Conservation (phyloP, 2,888 invertebrate species). For the Drosophila algonquin region DNA sequence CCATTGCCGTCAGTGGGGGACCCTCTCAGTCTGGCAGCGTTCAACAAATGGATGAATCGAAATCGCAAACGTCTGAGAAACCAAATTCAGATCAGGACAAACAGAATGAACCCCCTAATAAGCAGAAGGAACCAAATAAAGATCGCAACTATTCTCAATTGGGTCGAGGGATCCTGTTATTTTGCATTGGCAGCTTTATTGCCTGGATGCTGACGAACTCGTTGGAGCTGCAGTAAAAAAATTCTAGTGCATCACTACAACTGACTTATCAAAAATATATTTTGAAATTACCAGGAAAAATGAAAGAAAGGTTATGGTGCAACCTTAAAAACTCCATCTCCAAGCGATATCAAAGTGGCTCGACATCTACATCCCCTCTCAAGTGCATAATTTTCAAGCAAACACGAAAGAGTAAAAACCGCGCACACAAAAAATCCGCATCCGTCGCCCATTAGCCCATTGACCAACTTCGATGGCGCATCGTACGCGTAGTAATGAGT, state of each 20-base stretch:
- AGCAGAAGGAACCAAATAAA: neutral
- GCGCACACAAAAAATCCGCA: constrained; percentile 36
- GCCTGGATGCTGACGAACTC: neutral
- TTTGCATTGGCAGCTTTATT: neutral
- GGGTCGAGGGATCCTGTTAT: neutral
- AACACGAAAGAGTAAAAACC: neutral
- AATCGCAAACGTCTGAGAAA: neutral
- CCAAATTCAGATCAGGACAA: neutral
- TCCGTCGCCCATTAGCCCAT: constrained; percentile 72
- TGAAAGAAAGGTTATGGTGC: no score
- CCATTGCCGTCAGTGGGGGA: neutral
- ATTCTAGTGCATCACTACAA: neutral
- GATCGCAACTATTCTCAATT: neutral
- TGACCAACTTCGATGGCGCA: constrained; percentile 66
- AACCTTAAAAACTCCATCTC: no score
- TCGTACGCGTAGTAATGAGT: constrained; percentile 63
- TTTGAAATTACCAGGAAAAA: no score
- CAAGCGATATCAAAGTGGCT: neutral
- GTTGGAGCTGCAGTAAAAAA: neutral
- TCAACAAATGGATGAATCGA: neutral
- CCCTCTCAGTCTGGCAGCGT: neutral
- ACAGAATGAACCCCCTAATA: no score
- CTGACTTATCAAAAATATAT: no score
- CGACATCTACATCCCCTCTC: neutral
- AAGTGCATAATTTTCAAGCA: neutral